These are phyloP conservation scores for Drosophila subobscura DNA, from an alignment of 1,140 invertebrate genomes.

Conservation along the genomic window DNA sequence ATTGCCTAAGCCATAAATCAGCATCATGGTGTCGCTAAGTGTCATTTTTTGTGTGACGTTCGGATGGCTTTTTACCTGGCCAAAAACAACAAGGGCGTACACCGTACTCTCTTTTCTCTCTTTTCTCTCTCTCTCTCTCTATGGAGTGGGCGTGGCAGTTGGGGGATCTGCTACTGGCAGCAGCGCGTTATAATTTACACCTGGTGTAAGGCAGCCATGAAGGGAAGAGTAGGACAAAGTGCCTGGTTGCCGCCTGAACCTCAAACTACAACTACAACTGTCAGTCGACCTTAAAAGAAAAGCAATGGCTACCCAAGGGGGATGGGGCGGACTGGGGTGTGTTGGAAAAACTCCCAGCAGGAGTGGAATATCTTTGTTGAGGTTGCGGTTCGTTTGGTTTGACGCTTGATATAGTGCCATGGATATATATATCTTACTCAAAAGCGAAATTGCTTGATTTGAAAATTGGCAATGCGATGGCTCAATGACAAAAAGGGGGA, in stretches of 20 bases:
- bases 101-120: neutral
- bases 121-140: no score
- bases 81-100: slow-evolving; percentile 60
- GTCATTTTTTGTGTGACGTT: slow-evolving; percentile 80
- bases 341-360: neutral
- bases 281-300: slow-evolving; percentile 70
- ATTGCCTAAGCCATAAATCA: slow-evolving; percentile 81
- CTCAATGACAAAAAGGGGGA: slow-evolving; percentile 52
- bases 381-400: slow-evolving; percentile 33
- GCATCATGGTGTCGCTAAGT: slow-evolving; percentile 78
- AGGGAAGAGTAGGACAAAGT: slow-evolving; percentile 7
- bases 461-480: slow-evolving; percentile 68
- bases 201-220: slow-evolving; percentile 44
- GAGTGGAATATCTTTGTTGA: slow-evolving; percentile 19
- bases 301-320: neutral
- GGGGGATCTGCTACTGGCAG: slow-evolving; percentile 51
- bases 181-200: slow-evolving; percentile 79
- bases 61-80: slow-evolving; percentile 74
- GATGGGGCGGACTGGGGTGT: neutral
- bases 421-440: slow-evolving; percentile 74
- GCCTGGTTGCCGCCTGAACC: slow-evolving; percentile 31
- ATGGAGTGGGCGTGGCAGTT: neutral
- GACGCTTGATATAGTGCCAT: slow-evolving; percentile 52
- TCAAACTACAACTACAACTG: slow-evolving; percentile 61
- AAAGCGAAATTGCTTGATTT: slow-evolving; percentile 75